These are phyloP conservation scores for Bradypus variegatus DNA, from an alignment of 2,797 vertebrate genomes.

Conservation along the genomic window DNA sequence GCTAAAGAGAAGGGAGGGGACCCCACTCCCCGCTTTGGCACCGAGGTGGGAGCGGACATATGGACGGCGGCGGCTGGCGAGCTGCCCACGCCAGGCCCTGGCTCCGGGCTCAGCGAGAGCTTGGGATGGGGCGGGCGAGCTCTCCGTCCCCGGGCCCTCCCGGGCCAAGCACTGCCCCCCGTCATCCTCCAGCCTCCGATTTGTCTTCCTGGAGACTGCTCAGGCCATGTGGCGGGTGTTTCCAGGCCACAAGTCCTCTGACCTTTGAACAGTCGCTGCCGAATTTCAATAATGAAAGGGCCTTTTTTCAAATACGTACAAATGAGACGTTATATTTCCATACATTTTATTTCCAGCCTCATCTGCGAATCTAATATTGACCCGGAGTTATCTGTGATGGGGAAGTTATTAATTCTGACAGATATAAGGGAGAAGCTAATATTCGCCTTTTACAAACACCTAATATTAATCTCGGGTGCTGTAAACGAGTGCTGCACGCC, in stretches of 20 bases:
- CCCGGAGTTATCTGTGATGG: constrained; percentile 79
- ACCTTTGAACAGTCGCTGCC: constrained; percentile 73
- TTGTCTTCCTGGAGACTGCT: constrained; percentile 64
- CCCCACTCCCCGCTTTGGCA: not conserved
- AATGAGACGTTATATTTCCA: constrained; percentile 80
- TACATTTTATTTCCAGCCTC: constrained; percentile 79
- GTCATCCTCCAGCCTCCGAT: not conserved
- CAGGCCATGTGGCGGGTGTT: constrained; percentile 69
- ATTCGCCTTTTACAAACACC: constrained; percentile 80
- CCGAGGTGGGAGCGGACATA: constrained; percentile 17
- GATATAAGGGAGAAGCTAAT: constrained; percentile 82
- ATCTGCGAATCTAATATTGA: constrained; percentile 82
- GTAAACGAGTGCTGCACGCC: constrained; percentile 72
- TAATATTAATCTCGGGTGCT: constrained; percentile 79
- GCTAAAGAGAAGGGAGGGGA: not conserved
- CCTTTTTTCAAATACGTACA: constrained; percentile 70
- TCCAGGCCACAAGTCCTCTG: constrained; percentile 70
- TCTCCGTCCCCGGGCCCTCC: constrained; percentile 30
- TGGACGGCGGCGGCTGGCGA: constrained; percentile 38
- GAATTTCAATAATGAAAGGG: constrained; percentile 72
- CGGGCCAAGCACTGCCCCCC: not conserved
- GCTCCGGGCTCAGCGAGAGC: constrained; percentile 33
- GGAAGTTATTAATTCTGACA: constrained; percentile 84
- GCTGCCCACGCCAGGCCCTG: constrained; percentile 44
- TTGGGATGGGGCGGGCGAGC: not conserved